Evolutionary conservation across 1,140 invertebrate species (phyloP), one percentile per base, ranked within the genome.

Genomic region (Copidosoma floridanum): DNA sequence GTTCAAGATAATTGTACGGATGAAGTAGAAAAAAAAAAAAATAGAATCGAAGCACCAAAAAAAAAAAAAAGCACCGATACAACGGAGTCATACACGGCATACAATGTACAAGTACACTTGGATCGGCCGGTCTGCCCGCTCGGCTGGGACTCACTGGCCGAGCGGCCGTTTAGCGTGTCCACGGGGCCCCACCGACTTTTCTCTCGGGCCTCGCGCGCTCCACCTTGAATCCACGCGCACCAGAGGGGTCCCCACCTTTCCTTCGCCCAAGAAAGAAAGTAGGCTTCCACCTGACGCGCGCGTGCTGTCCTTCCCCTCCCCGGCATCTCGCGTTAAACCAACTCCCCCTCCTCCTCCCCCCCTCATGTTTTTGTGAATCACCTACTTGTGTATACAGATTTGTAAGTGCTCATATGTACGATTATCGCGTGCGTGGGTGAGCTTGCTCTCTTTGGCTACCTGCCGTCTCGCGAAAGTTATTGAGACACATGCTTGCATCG

Each of bases 231-330:
- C 37, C 37, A n/a, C n/a, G n/a, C n/a, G n/a, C n/a, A n/a, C n/a
- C n/a, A n/a, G n/a, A n/a, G n/a, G n/a, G n/a, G n/a, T n/a, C n/a
- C n/a, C n/a, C n/a, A n/a, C n/a, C n/a, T n/a, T n/a, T n/a, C n/a
- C n/a, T n/a, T n/a, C n/a, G n/a, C n/a, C n/a, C n/a, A n/a, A n/a
- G n/a, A n/a, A 72, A 71, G 70, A 71, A 72, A 71, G 71, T 72
- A 71, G 71, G 71, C 70, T 72, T 71, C 64, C n/a, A 27, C 3
- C 8, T 18, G 3, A 64, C 66, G 63, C 47, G 63, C 44, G 21
- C 12, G 37, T 12, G 18, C 44, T 21, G 57, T 40, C 29, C 43
- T 44, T 26, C 18, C 35, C 35, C 44, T 14, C 26, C 8, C 18
- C 23, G 16, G 47, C n/a, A 6, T 20, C 10, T 14, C 40, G 10